Evolutionary conservation across 1,140 invertebrate genomes (phyloP).

Genomic region (Cephus cinctus): DNA sequence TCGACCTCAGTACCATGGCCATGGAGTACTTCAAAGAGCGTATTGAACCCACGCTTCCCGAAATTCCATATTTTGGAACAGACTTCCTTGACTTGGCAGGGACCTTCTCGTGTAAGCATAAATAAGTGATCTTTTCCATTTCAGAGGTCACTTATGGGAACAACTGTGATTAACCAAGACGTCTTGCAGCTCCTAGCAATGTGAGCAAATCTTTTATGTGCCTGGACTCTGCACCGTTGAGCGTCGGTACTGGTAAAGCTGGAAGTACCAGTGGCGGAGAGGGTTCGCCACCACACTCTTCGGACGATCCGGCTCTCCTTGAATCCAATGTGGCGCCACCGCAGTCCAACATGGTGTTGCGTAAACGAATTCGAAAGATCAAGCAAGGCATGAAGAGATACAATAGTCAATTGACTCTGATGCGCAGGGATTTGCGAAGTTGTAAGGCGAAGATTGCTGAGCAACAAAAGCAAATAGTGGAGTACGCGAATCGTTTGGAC

Average conservation of each 20-base stretch:
- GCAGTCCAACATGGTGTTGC: slow-evolving; percentile 79
- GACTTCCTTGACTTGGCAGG: slow-evolving; percentile 75
- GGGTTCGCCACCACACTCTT: slow-evolving; percentile 46
- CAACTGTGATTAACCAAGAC: slow-evolving; percentile 1
- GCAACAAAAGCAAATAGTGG: slow-evolving; percentile 80
- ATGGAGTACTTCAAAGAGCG: slow-evolving; percentile 92
- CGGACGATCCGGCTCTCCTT: slow-evolving; percentile 57
- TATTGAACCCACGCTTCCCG: slow-evolving; percentile 82
- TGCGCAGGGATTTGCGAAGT: slow-evolving; percentile 72
- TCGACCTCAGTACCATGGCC: slow-evolving; percentile 88
- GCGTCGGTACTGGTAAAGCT: slow-evolving; percentile 47
- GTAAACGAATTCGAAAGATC: slow-evolving; percentile 82
- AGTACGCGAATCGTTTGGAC: slow-evolving; percentile 78
- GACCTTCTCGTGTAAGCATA: slow-evolving; percentile 67
- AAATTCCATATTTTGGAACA: slow-evolving; percentile 82
- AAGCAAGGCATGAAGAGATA: slow-evolving; percentile 87
- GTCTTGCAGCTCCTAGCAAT: slow-evolving; percentile 59
- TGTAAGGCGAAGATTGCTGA: slow-evolving; percentile 79
- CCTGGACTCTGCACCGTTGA: slow-evolving; percentile 61
- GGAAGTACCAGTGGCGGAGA: slow-evolving; percentile 45
- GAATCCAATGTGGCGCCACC: slow-evolving; percentile 63
- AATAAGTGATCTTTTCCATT: too few relatives aligned
- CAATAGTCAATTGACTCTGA: slow-evolving; percentile 73
- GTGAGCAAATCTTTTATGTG: slow-evolving; percentile 64
- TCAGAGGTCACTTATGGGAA: too few relatives aligned